phyloP scores from a whole-genome alignment of 2,113 vertebrate genomes.

The Grammomys surdaster region DNA sequence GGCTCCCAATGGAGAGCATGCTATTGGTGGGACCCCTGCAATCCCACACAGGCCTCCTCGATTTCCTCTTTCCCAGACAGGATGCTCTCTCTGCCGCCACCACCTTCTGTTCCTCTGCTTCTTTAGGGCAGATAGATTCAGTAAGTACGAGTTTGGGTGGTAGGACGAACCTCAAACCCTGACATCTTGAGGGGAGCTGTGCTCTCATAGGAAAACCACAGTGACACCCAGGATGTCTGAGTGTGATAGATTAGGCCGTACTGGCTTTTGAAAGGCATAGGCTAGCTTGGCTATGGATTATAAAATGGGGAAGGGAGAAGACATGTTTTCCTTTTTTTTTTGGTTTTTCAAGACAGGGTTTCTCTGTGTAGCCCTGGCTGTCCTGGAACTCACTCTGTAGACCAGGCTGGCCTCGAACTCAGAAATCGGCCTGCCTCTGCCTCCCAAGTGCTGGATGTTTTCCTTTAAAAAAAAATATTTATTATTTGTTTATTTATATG shows the following conservation, averaged over 20 bases:
- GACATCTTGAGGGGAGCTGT: neutral
- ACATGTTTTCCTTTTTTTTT: neutral
- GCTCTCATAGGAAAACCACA: neutral
- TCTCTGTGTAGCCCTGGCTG: too few species aligned
- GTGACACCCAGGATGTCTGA: constrained; percentile 4
- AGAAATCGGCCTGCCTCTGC: too few species aligned
- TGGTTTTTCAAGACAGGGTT: too few species aligned
- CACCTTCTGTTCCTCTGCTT: neutral
- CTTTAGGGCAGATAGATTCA: neutral
- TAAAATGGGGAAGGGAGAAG: neutral
- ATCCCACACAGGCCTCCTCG: neutral
- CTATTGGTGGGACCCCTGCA: neutral
- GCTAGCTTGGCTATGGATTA: neutral
- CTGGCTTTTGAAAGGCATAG: neutral
- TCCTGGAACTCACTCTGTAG: too few species aligned
- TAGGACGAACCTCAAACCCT: neutral
- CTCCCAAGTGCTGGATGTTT: too few species aligned
- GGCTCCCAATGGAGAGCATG: neutral
- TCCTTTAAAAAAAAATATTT: too few species aligned
- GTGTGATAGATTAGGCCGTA: neutral
- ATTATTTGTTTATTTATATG: too few species aligned
- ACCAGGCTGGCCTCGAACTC: too few species aligned
- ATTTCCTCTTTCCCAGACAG: neutral
- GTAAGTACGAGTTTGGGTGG: neutral
- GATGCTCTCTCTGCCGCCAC: neutral